Base-by-base conservation (phyloP, 2,888 invertebrate species). In the Nebria salina region DNA sequence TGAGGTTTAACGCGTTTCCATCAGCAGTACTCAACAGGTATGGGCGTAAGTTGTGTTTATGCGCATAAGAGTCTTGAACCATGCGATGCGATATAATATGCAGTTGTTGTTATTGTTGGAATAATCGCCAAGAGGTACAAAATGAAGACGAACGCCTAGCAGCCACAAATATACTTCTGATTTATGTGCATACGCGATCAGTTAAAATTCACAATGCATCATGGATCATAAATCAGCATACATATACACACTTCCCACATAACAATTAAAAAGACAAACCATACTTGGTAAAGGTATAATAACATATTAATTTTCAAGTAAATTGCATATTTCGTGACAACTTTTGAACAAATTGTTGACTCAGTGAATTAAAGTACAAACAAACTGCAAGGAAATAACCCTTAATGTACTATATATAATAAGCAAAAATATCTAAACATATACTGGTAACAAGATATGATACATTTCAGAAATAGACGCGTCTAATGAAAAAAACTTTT, bases 231-330 rank as follows among this genome's bases (percentile, higher is more conserved):
- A 25, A 68, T 25, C 20, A 25, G 20, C 20, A 68, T 25, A 20
- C 9, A 8, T 68, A 68, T 20, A 68, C 9, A n/a, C 66, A 25
- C 68, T 25, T 20, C 77, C 72, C 77, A 77, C 77, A 72, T 77
- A 77, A 74, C 79, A 79, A 79, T 79, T 79, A 54, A 79, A 79
- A 79, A 79, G 74, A 79, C 72, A 73, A 66, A 68, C 74, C 79
- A 66, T 75, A 75, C 79, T 74, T 68, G 74, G 54, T 54, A 13
- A 54, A 11, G 54, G 11, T 54, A 54, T 79, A 79, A 79, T 79
- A 79, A 79, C 79, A 79, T 74, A 74, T 79, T 79, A 74, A 79
- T 79, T 79, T 79, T 54, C 13, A 74, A n/a, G 66, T 66, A 79
- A 79, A 79, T 79, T 79, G 68, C 79, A 74, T 65, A 75, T 66